A percentile compares a stretch with the other conserved stretches of the same genome.
These are phyloP conservation scores for Chaetura pelagica DNA, from an alignment of 2,113 vertebrate species.

Conservation along the genomic window DNA sequence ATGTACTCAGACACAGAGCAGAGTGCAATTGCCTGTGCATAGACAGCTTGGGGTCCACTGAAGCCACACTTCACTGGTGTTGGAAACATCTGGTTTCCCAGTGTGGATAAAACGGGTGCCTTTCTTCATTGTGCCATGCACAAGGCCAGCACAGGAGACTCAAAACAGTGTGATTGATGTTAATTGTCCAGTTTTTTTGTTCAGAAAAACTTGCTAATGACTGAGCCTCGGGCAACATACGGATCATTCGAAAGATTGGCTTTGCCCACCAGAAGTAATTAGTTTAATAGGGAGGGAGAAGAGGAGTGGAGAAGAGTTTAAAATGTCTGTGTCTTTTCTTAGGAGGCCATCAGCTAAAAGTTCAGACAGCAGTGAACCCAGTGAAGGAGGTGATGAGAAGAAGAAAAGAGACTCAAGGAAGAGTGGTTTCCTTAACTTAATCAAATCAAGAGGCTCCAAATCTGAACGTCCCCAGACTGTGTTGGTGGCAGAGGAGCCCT, in stretches of 20 bases:
- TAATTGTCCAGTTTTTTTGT: neutral
- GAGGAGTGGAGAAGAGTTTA: neutral
- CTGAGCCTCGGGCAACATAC: neutral
- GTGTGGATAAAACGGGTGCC: neutral
- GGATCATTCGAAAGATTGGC: neutral
- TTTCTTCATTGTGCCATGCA: neutral
- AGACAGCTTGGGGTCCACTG: neutral
- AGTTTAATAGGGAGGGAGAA: neutral
- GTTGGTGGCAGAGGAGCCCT: slow-evolving; percentile 81
- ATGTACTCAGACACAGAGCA: neutral
- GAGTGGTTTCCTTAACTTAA: slow-evolving; percentile 94
- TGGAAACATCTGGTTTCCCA: neutral
- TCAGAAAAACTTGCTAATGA: neutral
- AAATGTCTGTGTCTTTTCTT: slow-evolving; percentile 18
- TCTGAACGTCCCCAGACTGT: slow-evolving; percentile 82
- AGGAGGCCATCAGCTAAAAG: slow-evolving; percentile 81
- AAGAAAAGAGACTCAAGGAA: slow-evolving; percentile 93
- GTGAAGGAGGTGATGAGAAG: slow-evolving; percentile 82
- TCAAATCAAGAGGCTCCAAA: slow-evolving; percentile 88
- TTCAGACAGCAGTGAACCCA: slow-evolving; percentile 86
- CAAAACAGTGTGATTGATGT: neutral
- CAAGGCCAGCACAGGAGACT: neutral
- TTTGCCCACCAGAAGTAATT: neutral
- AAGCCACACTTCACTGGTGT: neutral
- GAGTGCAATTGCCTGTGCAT: neutral